phyloP scores from a whole-genome alignment of 2,113 vertebrate genomes.

The Cynoglossus semilaevis region DNA sequence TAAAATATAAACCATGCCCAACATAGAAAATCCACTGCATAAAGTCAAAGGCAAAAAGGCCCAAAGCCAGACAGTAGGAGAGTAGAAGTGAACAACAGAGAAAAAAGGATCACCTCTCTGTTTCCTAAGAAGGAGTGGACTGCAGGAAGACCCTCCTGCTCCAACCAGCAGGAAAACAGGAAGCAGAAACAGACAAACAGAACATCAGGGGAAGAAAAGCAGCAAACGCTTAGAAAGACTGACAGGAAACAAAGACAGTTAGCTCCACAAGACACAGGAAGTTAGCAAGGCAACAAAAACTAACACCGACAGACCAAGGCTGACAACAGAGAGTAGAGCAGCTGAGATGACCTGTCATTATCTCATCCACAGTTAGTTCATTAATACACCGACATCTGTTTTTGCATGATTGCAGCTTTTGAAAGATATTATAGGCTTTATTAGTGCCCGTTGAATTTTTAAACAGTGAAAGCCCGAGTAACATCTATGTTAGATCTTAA shows the following conservation, averaged over 20 bases:
- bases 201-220: conserved; percentile 53
- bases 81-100: conserved; percentile 23
- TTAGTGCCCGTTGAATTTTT: no score
- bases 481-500: no score
- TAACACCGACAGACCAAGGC: conserved; percentile 2
- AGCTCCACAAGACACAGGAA: conserved; percentile 6
- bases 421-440: no score
- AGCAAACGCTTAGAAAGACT: conserved; percentile 48
- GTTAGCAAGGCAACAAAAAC: conserved; percentile 42
- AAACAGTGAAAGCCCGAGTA: no score
- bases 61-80: not conserved
- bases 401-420: no score
- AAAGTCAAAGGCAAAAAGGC: not conserved
- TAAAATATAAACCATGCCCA: no score
- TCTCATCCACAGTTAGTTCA: no score
- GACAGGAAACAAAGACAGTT: conserved; percentile 17
- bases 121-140: conserved; percentile 92
- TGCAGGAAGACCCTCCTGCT: conserved; percentile 94
- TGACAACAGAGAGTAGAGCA: not conserved
- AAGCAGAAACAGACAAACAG: conserved; percentile 76
- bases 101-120: conserved; percentile 89
- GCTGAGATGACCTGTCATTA: no score
- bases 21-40: not conserved
- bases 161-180: conserved; percentile 83
- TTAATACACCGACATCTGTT: no score